phyloP scores from a whole-genome alignment of 2,888 invertebrate genomes.

The Limnephilus marmoratus region DNA sequence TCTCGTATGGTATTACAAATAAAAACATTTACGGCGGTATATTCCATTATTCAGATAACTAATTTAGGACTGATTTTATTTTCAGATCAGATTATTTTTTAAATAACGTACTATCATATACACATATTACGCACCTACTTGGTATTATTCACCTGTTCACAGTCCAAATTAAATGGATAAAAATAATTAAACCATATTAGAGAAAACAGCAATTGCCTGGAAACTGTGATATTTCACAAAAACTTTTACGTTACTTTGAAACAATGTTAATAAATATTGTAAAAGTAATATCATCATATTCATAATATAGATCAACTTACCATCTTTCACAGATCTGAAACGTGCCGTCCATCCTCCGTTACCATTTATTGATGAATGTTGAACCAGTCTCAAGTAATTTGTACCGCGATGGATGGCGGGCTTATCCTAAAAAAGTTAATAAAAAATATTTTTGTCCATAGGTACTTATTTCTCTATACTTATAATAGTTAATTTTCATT shows the following conservation, averaged over 20 bases:
- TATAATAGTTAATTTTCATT: too few species aligned
- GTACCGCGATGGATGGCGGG: background rate
- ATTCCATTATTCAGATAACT: too few species aligned
- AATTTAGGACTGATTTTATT: too few species aligned
- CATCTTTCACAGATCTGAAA: background rate
- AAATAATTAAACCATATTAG: background rate
- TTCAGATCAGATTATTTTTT: too few species aligned
- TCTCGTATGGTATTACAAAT: background rate
- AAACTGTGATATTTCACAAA: background rate
- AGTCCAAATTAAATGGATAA: background rate
- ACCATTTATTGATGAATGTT: slow-evolving; percentile 6
- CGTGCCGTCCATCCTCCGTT: slow-evolving; percentile 21
- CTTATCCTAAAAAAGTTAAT: slow-evolving; percentile 21
- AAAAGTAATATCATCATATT: background rate
- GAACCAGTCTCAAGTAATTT: slow-evolving; percentile 7
- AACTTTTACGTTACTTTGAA: background rate
- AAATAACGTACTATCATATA: too few species aligned
- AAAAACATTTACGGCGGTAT: too few species aligned
- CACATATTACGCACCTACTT: background rate
- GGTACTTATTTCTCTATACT: too few species aligned
- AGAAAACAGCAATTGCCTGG: background rate
- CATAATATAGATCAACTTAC: background rate
- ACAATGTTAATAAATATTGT: background rate
- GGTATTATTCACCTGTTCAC: background rate
- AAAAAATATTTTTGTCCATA: background rate